phyloP scores from a whole-genome alignment of 2,113 vertebrate species.

The Nerophis lumbriciformis region DNA sequence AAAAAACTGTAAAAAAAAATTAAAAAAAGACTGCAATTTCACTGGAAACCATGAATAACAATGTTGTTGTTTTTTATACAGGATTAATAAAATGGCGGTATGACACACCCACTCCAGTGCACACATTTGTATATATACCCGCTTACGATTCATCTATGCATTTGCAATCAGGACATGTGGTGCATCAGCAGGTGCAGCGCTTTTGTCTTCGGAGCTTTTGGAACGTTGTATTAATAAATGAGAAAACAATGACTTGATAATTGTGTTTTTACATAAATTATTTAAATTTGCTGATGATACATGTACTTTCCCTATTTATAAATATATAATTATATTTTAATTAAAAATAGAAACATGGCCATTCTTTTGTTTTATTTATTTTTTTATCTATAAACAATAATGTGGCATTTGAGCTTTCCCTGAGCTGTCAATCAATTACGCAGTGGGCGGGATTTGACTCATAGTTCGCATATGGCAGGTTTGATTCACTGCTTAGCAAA shows the following conservation, averaged over 20 bases:
- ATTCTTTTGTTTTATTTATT: neutral
- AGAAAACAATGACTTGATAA: too few species aligned
- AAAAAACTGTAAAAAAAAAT: too few species aligned
- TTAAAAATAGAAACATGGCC: too few species aligned
- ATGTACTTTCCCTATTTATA: too few species aligned
- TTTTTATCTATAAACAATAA: neutral
- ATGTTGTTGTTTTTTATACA: too few species aligned
- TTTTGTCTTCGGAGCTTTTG: constrained; percentile 60
- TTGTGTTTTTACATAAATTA: too few species aligned
- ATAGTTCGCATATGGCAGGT: constrained; percentile 51
- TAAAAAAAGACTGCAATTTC: too few species aligned
- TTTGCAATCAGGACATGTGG: constrained; percentile 50
- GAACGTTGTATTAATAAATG: too few species aligned
- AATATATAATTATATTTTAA: too few species aligned
- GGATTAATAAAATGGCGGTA: constrained; percentile 34
- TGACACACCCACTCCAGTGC: constrained; percentile 8
- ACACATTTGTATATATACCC: neutral
- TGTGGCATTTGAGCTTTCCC: constrained; percentile 52
- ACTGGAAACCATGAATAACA: neutral
- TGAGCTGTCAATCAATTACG: constrained; percentile 50
- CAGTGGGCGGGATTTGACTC: constrained; percentile 53
- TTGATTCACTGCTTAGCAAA: constrained; percentile 54
- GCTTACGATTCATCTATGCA: too few species aligned
- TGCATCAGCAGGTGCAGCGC: constrained; percentile 64
- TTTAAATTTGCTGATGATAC: too few species aligned